Conservation (phyloP, 2,888 invertebrate genomes). For the Carpatolechia fugitivella region DNA sequence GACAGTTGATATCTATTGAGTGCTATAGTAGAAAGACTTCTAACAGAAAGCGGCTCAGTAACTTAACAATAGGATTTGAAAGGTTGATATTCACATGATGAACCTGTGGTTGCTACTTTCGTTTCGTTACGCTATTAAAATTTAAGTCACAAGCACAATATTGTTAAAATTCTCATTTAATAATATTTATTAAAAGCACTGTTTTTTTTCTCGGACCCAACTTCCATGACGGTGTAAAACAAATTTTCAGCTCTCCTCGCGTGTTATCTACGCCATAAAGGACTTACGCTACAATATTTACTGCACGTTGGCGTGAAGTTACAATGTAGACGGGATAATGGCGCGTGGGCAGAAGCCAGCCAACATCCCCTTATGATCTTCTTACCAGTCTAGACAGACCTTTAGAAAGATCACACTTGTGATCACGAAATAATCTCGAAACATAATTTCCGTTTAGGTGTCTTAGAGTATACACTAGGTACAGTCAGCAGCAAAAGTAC, state of each 20-base stretch:
- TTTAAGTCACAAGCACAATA: too few relatives aligned
- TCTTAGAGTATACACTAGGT: too few relatives aligned
- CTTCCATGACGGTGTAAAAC: background rate
- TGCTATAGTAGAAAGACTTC: background rate
- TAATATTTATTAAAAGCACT: too few relatives aligned
- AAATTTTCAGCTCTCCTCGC: background rate
- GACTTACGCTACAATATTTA: conserved; percentile 3
- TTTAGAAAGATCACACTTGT: background rate
- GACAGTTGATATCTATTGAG: conserved; percentile 13
- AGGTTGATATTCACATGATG: too few relatives aligned
- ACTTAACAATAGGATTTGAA: too few relatives aligned
- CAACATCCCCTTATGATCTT: conserved; percentile 4
- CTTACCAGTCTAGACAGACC: conserved; percentile 4
- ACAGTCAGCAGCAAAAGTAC: too few relatives aligned
- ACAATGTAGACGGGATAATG: conserved; percentile 8
- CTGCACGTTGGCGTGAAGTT: background rate
- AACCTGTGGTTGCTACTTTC: too few relatives aligned
- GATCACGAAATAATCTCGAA: background rate
- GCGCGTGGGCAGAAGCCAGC: background rate
- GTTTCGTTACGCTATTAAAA: too few relatives aligned
- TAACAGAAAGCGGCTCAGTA: too few relatives aligned
- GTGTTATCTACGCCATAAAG: conserved; percentile 1
- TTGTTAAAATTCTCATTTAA: too few relatives aligned
- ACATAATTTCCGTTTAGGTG: too few relatives aligned
- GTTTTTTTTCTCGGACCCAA: too few relatives aligned